Base-by-base conservation (phyloP, 2,888 invertebrate genomes). In the Platycnemis pennipes region DNA sequence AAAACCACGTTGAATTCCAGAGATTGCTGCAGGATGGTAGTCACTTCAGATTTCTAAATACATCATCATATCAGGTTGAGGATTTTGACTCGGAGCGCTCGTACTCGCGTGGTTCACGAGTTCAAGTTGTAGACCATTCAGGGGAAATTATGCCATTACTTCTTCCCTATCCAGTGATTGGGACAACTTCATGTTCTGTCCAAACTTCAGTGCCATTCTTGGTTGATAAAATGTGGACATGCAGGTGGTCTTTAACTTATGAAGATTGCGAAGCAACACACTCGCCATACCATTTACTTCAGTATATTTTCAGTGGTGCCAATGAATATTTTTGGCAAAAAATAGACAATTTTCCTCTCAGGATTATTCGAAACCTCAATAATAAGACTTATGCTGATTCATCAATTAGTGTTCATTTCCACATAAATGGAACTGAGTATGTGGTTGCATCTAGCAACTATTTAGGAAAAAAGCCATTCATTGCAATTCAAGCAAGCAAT, bases 351-450 rank as follows among this genome's bases (percentile, higher is more conserved):
- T 69, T n/a, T 37, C 91, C 91, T 11, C 63, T 45, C 42, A 91
- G 37, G 13, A 2, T 91, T 13, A n/a, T 91, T 0, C 63, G 26
- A 56, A 91, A 44, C 44, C 37, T 91, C n/a, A 44, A 44, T 13
- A 63, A 91, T 11, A 91, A 69, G 49, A 91, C 13, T 44, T n/a
- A 69, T 2, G 63, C 69, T 2, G 91, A 91, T 37, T 16, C 63
- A n/a, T 44, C 31, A n/a, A n/a, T 91, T 2, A 44, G 42, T 37
- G 37, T 44, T 77, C 42, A 94, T 11, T 94, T 94, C 85, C 88
- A 95, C 22, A 88, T 49, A 42, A 94, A 94, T 85, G 94, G 89
- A 56, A 91, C 88, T 0, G 87, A 94, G 63, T 94, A 94, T 87
- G 45, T 94, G n/a, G 26, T 8, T 0, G 16, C 31, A n/a, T 45